phyloP scores from a whole-genome alignment of 2,797 vertebrate genomes.

The Siniperca scherzeri region DNA sequence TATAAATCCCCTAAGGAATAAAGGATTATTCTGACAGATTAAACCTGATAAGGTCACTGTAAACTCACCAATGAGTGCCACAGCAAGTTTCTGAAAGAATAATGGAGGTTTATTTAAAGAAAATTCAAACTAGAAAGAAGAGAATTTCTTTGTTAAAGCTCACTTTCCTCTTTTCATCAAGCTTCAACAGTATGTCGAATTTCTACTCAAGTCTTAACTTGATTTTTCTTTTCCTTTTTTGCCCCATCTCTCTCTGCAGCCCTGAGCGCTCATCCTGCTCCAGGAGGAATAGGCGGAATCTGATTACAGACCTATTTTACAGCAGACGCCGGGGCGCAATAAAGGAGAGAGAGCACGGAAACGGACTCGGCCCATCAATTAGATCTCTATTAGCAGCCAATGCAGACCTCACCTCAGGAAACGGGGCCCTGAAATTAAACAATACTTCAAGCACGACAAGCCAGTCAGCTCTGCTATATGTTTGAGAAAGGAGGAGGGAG shows the following conservation, averaged over 20 bases:
- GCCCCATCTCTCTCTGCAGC: constrained; percentile 80
- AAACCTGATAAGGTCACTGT: constrained; percentile 9
- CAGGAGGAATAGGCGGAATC: constrained; percentile 98
- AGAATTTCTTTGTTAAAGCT: constrained; percentile 72
- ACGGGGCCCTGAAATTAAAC: constrained; percentile 91
- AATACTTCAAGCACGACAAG: constrained; percentile 91
- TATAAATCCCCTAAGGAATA: constrained; percentile 49
- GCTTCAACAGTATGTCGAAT: constrained; percentile 86
- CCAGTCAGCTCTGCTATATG: constrained; percentile 84
- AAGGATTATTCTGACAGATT: constrained; percentile 42
- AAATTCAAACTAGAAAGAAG: constrained; percentile 33
- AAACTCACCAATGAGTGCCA: constrained; percentile 29
- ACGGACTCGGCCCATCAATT: constrained; percentile 99
- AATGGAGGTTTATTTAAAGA: constrained; percentile 42
- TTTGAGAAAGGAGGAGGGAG: constrained; percentile 45
- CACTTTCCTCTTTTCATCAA: constrained; percentile 81
- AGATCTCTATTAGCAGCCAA: constrained; percentile 99
- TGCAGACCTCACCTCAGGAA: constrained; percentile 97
- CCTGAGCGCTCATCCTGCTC: constrained; percentile 94
- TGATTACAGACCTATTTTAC: constrained; percentile 99
- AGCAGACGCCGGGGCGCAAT: constrained; percentile 99
- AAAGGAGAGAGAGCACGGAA: constrained; percentile 97
- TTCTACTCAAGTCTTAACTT: constrained; percentile 93
- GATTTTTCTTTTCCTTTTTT: constrained; percentile 86
- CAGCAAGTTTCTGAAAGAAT: constrained; percentile 24